These are phyloP conservation scores for Drosophila barbarae DNA, from an alignment of 2,888 invertebrate genomes.

Conservation along the genomic window DNA sequence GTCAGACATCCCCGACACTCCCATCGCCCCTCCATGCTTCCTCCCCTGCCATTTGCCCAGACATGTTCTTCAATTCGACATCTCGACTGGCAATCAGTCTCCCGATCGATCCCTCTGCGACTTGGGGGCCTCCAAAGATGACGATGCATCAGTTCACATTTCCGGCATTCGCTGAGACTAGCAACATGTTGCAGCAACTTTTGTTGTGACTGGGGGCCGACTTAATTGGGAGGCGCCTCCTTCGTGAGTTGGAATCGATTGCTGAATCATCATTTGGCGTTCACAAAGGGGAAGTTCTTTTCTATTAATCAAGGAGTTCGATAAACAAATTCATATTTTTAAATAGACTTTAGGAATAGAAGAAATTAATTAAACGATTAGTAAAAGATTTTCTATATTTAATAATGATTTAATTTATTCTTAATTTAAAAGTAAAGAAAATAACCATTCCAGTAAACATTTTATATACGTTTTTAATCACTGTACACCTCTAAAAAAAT, in stretches of 20 bases:
- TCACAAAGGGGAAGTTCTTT: too few species aligned
- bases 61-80: conserved; percentile 57
- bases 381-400: not conserved
- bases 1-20: conserved; percentile 27
- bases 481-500: not conserved
- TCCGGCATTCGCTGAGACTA: conserved; percentile 52
- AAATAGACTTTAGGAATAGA: too few species aligned
- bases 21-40: conserved; percentile 6
- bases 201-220: conserved; percentile 38
- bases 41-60: conserved; percentile 19
- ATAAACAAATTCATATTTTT: not conserved
- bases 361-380: not conserved
- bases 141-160: conserved; percentile 48
- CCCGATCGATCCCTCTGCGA: conserved; percentile 35
- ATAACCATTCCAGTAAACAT: not conserved
- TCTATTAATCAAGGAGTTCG: not conserved
- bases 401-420: not conserved
- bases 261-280: not conserved
- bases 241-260: conserved; percentile 10
- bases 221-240: conserved; percentile 50
- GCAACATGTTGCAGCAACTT: conserved; percentile 41
- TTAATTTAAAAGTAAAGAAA: not conserved
- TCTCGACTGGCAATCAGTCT: conserved; percentile 65
- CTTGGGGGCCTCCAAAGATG: conserved; percentile 11
- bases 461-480: not conserved